Conservation (phyloP, 2,113 vertebrate genomes). For the Pholis gunnellus region DNA sequence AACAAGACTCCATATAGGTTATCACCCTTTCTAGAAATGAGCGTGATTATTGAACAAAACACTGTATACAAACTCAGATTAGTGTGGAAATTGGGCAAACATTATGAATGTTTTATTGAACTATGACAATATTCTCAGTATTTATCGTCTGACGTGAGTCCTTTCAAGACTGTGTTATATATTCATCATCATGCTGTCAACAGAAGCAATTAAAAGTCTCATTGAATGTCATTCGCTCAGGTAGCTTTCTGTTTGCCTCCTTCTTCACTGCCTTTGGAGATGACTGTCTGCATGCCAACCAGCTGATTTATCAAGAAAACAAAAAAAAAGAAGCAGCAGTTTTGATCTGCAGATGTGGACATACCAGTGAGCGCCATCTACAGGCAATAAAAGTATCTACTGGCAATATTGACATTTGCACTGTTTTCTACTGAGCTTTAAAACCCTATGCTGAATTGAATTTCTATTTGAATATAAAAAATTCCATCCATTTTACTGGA, state of each 20-base stretch:
- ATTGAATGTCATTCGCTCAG: slow-evolving; percentile 81
- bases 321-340: not conserved
- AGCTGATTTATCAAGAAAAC: slow-evolving; percentile 75
- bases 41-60: not conserved
- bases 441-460: too few relatives aligned
- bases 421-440: not conserved
- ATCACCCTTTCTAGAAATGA: not conserved
- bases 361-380: not conserved
- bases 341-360: not conserved
- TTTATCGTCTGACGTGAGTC: not conserved
- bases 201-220: slow-evolving; percentile 82
- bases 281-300: slow-evolving; percentile 87
- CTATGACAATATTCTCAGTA: not conserved
- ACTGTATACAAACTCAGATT: not conserved
- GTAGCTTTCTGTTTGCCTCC: slow-evolving; percentile 85
- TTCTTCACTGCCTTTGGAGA: slow-evolving; percentile 87
- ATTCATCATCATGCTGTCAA: not conserved
- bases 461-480: too few relatives aligned
- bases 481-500: too few relatives aligned
- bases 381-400: not conserved
- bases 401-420: not conserved
- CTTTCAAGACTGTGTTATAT: not conserved
- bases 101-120: not conserved
- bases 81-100: not conserved
- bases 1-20: not conserved